Conservation (phyloP, 2,797 vertebrate genomes). For the Premnoplex brunnescens region DNA sequence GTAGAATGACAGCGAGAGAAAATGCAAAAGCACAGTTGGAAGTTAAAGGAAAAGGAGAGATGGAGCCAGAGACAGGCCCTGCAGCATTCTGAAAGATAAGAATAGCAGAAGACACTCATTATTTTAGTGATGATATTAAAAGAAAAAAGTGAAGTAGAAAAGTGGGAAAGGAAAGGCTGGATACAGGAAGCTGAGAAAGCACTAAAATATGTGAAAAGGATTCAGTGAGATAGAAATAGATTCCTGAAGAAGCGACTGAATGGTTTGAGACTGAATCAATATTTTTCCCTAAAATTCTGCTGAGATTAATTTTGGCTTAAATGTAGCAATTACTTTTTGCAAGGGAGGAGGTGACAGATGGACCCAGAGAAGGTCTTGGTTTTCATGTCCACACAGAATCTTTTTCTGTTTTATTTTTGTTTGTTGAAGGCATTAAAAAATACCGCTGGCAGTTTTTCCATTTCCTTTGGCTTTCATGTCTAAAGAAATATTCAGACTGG, state of each 20-base stretch:
- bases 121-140: neutral
- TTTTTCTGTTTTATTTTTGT: conserved; percentile 10
- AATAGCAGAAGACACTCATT: neutral
- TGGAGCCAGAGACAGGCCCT: neutral
- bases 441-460: conserved; percentile 14
- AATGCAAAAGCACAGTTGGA: neutral
- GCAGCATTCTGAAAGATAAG: neutral
- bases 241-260: conserved; percentile 12
- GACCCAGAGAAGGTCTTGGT: conserved; percentile 10
- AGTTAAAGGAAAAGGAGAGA: neutral
- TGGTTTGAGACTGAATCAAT: neutral
- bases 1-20: neutral
- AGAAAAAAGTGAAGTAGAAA: neutral
- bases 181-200: neutral
- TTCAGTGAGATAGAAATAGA: neutral
- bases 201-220: neutral
- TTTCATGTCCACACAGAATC: neutral
- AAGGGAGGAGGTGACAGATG: neutral
- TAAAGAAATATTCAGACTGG: conserved; percentile 24
- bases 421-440: conserved; percentile 46
- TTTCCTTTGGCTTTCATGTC: conserved; percentile 54
- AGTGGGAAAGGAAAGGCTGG: neutral
- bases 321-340: neutral
- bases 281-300: conserved; percentile 43
- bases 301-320: conserved; percentile 22